phyloP scores from a whole-genome alignment of 2,797 vertebrate species.

The Oryzias dopingdopingensis region DNA sequence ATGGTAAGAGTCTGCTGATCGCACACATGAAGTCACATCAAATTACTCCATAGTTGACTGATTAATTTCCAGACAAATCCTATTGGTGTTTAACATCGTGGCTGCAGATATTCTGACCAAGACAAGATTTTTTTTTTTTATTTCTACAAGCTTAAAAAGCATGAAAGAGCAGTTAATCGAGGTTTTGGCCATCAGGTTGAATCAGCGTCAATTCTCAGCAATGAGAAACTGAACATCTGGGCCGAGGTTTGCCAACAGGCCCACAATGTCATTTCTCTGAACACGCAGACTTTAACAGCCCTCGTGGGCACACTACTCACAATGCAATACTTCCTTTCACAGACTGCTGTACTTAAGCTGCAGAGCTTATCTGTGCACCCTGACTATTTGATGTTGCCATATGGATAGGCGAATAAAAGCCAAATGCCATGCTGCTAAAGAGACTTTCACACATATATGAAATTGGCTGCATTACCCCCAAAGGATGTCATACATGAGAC shows the following conservation, averaged over 20 bases:
- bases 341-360: constrained; percentile 23
- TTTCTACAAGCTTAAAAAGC: constrained; percentile 30
- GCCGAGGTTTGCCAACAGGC: constrained; percentile 60
- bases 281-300: constrained; percentile 57
- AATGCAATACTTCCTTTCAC: constrained; percentile 16
- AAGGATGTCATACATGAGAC: constrained; percentile 8
- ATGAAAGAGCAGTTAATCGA: constrained; percentile 30
- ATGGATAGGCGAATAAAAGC: constrained; percentile 29
- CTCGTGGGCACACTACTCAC: constrained; percentile 33
- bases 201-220: constrained; percentile 34
- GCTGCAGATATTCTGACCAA: constrained; percentile 14
- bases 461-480: constrained; percentile 13
- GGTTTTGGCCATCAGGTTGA: constrained; percentile 30
- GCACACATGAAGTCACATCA: background rate
- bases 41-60: constrained; percentile 17
- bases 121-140: constrained; percentile 1
- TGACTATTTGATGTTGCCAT: constrained; percentile 32
- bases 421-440: constrained; percentile 21
- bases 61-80: constrained; percentile 36
- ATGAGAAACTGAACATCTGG: constrained; percentile 67
- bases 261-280: constrained; percentile 53
- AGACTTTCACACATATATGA: constrained; percentile 17
- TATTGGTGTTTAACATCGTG: constrained; percentile 15
- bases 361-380: constrained; percentile 29
- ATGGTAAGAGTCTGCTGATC: constrained; percentile 57